Evolutionary conservation across 1,140 invertebrate species (phyloP).

Genomic region (Fopius arisanus): DNA sequence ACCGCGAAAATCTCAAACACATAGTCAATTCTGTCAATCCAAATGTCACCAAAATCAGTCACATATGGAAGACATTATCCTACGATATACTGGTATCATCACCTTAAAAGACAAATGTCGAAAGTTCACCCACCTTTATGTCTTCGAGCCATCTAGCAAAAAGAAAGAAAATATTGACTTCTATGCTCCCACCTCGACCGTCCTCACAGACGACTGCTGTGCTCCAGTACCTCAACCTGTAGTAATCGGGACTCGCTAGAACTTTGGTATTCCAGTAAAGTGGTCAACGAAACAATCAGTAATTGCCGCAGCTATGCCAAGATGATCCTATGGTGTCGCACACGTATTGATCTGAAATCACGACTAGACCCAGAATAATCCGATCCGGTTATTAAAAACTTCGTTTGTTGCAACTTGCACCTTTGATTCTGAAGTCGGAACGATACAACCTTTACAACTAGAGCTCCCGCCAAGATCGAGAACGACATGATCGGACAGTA

Average conservation of each 20-base stretch:
- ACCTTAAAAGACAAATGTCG: neutral
- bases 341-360: neutral
- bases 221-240: neutral
- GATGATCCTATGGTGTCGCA: neutral
- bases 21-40: conserved; percentile 30
- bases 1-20: conserved; percentile 29
- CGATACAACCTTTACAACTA: neutral
- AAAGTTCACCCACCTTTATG: neutral
- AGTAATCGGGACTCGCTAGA: neutral
- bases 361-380: neutral
- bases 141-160: neutral
- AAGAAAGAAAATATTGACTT: neutral
- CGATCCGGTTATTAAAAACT: neutral
- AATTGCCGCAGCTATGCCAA: neutral
- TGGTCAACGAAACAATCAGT: neutral
- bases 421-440: neutral
- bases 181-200: neutral
- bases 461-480: neutral
- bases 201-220: neutral
- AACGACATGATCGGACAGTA: neutral
- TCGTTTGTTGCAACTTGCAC: neutral
- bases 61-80: neutral
- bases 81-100: neutral
- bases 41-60: conserved; percentile 27
- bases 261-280: neutral